A percentile compares a stretch with the other conserved stretches of the same genome.
Conservation (phyloP, 2,888 invertebrate species). For the Rhopalosiphum nymphaeae region DNA sequence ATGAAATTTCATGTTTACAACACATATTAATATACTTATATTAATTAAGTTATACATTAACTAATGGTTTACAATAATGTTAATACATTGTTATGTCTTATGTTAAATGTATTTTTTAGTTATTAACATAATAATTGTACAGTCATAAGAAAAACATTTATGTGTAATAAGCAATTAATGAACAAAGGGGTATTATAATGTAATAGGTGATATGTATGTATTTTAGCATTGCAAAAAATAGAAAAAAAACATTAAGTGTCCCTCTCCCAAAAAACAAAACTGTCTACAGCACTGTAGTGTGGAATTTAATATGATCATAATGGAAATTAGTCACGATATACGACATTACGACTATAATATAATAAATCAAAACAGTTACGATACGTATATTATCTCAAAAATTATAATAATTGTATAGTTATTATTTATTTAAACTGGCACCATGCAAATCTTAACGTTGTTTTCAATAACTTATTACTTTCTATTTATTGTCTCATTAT, state of each 20-base stretch:
- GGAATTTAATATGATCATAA: background rate
- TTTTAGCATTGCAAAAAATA: too few species aligned
- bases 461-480: background rate
- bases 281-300: background rate
- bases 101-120: too few species aligned
- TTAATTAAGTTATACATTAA: background rate
- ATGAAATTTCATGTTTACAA: background rate
- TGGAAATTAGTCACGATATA: background rate
- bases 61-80: background rate
- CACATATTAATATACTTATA: background rate
- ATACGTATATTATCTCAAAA: background rate
- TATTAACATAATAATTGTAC: too few species aligned
- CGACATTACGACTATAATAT: background rate
- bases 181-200: too few species aligned
- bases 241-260: too few species aligned
- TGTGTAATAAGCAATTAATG: too few species aligned
- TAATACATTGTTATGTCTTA: background rate
- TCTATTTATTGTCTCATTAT: background rate
- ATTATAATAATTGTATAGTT: background rate
- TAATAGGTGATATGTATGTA: too few species aligned
- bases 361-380: background rate
- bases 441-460: background rate
- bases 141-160: too few species aligned
- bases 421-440: background rate
- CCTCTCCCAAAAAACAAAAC: too few species aligned